A percentile compares a stretch with the other conserved stretches of the same genome.
Conservation (phyloP, 2,113 vertebrate species). For the Pseudonaja textilis region DNA sequence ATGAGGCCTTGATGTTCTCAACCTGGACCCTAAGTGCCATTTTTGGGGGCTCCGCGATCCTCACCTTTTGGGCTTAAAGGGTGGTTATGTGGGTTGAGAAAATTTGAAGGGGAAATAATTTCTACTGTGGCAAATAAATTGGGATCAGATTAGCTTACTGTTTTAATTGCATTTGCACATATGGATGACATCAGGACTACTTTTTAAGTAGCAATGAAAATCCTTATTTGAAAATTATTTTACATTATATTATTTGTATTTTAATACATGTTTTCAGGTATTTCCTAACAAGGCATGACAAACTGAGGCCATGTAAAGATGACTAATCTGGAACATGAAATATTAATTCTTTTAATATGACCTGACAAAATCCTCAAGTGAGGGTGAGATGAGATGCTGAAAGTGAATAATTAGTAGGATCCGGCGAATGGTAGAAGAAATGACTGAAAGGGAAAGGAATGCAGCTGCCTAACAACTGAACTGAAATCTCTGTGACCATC, state of each 20-base stretch:
- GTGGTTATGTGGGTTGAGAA: background rate
- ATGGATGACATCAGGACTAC: no score
- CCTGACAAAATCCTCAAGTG: background rate
- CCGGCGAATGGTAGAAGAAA: background rate
- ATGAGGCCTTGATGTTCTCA: background rate
- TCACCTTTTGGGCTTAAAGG: background rate
- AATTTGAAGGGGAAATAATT: background rate
- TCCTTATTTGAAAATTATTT: background rate
- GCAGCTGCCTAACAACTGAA: background rate
- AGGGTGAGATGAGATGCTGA: conserved; percentile 3
- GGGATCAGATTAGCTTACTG: background rate
- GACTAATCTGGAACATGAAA: conserved; percentile 5
- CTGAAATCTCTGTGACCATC: conserved; percentile 27
- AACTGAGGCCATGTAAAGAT: background rate
- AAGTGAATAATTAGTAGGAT: conserved; percentile 20
- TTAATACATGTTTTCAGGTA: background rate
- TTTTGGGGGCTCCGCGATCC: background rate
- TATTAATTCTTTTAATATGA: conserved; percentile 45
- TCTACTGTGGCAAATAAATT: background rate
- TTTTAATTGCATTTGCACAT: background rate
- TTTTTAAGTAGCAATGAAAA: background rate
- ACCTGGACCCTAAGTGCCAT: background rate
- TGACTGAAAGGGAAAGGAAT: background rate
- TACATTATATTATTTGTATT: background rate
- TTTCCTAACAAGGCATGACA: background rate